Base-by-base conservation (phyloP, 2,113 vertebrate genomes). In the Notarius quadriscutis region DNA sequence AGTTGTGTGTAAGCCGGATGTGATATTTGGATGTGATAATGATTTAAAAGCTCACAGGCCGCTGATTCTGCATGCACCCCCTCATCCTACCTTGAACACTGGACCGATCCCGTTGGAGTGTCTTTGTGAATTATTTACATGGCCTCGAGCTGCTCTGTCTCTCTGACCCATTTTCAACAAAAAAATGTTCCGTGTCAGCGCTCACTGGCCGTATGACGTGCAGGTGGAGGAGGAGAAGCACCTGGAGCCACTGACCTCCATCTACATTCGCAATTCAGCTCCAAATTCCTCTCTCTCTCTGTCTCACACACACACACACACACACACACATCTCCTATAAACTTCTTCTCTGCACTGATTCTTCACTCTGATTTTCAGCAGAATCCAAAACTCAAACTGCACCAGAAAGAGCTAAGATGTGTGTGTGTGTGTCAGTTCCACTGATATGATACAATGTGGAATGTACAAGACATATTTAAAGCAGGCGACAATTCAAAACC, bases 181-280 rank as follows among this genome's bases (percentile, higher is more conserved):
- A 82, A 79, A 62, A 82, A 62, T 20, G 34, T 63, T 60, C 17
- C 0, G 57, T 62, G 79, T 81, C 79, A 22, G 79, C 22, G 79
- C 79, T 62, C 30, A 5, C 27, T 82, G 57, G 17, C 30, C 58
- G 34, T 48, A 48, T 25, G 18, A 63, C 6, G 6, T 5, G 14
- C 80, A 82, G 58, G 80, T 82, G 80, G 57, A 63, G 34, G 80
- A 82, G 58, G 34, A 82, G 57, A 62, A 82, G 34, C 80, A 82
- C 80, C 80, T 82, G 80, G 80, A 82, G 58, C 57, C 20, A 48
- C 80, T 82, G 80, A 82, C 80, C 80, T 82, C 58, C 80, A 63
- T 82, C 80, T 63, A 25, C 58, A 82, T 82, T 14, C 58, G 48
- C 22, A 63, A 48, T 82, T 48, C 80, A 82, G 58, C 34, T 50